A percentile compares a stretch with the other conserved stretches of the same genome.
phyloP scores from a whole-genome alignment of 2,797 vertebrate species.

The Gouania willdenowi region DNA sequence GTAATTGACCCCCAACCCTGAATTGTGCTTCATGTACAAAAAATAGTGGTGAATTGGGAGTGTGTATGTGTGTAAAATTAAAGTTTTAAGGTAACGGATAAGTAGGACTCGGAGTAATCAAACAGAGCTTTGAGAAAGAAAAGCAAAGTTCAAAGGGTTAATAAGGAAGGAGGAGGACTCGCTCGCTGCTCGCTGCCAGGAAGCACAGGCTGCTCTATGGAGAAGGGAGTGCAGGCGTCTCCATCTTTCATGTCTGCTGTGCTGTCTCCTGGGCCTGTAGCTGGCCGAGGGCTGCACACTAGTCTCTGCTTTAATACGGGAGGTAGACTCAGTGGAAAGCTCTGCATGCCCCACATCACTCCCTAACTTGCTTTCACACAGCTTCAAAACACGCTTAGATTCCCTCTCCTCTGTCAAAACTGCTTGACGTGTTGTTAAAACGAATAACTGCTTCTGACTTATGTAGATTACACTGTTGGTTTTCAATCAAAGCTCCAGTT shows the following conservation, averaged over 20 bases:
- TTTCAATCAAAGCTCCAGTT: constrained; percentile 17
- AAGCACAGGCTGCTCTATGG: constrained; percentile 7
- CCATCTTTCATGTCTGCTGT: constrained; percentile 17
- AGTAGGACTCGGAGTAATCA: no score
- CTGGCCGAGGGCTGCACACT: constrained; percentile 19
- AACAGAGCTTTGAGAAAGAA: constrained; percentile 4
- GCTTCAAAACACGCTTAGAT: constrained; percentile 17
- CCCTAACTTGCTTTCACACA: constrained; percentile 14
- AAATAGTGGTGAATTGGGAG: no score
- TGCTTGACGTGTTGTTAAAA: constrained; percentile 4
- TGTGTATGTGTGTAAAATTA: no score
- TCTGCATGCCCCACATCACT: constrained; percentile 20
- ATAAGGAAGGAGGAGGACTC: constrained; percentile 14
- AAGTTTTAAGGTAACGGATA: no score
- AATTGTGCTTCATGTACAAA: no score
- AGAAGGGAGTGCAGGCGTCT: constrained; percentile 15
- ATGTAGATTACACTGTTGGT: constrained; percentile 16
- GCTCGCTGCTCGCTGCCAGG: constrained; percentile 5
- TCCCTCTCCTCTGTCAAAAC: constrained; percentile 7
- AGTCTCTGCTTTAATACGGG: constrained; percentile 24
- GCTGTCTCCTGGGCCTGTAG: constrained; percentile 17
- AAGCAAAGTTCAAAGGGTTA: constrained; percentile 32
- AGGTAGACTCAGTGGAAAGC: constrained; percentile 47
- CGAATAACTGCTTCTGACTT: constrained; percentile 4
- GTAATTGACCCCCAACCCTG: no score